These are phyloP conservation scores for Hucho hucho DNA, from an alignment of 2,113 vertebrate genomes.

Conservation along the genomic window DNA sequence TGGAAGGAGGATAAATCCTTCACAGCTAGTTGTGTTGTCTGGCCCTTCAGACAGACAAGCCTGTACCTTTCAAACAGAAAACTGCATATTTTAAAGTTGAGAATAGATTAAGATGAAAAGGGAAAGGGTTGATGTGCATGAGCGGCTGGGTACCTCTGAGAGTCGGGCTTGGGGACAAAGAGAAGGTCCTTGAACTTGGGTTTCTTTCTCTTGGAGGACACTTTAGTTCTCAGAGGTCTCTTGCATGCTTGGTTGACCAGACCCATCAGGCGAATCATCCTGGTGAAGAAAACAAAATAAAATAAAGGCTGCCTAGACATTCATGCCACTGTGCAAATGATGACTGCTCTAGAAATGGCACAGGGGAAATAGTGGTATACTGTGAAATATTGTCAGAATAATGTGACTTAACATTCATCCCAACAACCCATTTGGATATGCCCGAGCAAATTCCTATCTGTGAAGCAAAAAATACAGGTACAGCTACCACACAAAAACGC, in stretches of 20 bases:
- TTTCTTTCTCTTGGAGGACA: slow-evolving; percentile 83
- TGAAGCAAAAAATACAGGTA: too few species aligned
- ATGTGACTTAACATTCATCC: background rate
- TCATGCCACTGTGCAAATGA: background rate
- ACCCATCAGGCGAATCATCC: slow-evolving; percentile 90
- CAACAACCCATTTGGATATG: too few species aligned
- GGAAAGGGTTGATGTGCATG: slow-evolving; percentile 23
- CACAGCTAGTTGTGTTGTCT: slow-evolving; percentile 1
- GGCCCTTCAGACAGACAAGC: too few species aligned
- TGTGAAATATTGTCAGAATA: background rate
- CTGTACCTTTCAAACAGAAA: slow-evolving; percentile 22
- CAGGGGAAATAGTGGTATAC: background rate
- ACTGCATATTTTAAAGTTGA: background rate
- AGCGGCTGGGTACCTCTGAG: slow-evolving; percentile 81
- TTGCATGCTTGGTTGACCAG: slow-evolving; percentile 90
- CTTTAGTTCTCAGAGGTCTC: slow-evolving; percentile 82
- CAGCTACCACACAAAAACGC: too few species aligned
- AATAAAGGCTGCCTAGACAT: background rate
- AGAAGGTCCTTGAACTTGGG: slow-evolving; percentile 90
- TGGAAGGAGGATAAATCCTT: slow-evolving; percentile 13
- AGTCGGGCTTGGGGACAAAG: slow-evolving; percentile 69
- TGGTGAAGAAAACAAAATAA: slow-evolving; percentile 59
- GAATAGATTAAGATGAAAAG: background rate
- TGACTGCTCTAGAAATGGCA: background rate
- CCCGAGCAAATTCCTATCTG: too few species aligned